These are phyloP conservation scores for Ranitomeya imitator DNA, from an alignment of 2,113 vertebrate genomes.

Conservation along the genomic window DNA sequence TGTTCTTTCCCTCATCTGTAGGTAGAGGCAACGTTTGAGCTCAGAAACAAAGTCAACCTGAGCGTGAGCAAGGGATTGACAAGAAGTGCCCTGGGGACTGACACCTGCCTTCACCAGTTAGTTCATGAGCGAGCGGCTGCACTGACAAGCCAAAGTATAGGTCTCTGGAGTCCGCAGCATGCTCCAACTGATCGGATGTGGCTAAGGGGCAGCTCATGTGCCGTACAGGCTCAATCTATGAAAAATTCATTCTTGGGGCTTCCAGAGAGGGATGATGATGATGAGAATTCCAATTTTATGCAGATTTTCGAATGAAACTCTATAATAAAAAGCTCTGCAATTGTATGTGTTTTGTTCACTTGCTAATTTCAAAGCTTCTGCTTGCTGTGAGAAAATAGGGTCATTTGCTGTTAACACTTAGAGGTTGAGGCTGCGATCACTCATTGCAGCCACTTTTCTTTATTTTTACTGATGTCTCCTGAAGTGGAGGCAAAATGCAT, in stretches of 20 bases:
- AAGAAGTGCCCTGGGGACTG: slow-evolving; percentile 13
- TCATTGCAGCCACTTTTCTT: too few relatives aligned
- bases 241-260: neutral
- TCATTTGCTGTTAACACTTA: neutral
- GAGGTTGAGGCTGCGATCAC: neutral
- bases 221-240: neutral
- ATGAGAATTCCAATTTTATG: too few relatives aligned
- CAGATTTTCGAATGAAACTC: neutral
- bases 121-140: neutral
- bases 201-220: neutral
- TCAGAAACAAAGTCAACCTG: neutral
- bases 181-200: neutral
- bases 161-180: neutral
- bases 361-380: too few relatives aligned
- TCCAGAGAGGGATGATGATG: neutral
- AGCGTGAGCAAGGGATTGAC: slow-evolving; percentile 11
- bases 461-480: too few relatives aligned
- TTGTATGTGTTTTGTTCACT: neutral
- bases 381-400: too few relatives aligned
- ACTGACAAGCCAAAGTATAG: neutral
- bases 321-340: too few relatives aligned
- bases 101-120: neutral
- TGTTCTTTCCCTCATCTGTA: neutral
- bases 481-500: too few relatives aligned
- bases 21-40: neutral